Base-by-base conservation (phyloP, 2,888 invertebrate species). In the Epinotia brunnichana region DNA sequence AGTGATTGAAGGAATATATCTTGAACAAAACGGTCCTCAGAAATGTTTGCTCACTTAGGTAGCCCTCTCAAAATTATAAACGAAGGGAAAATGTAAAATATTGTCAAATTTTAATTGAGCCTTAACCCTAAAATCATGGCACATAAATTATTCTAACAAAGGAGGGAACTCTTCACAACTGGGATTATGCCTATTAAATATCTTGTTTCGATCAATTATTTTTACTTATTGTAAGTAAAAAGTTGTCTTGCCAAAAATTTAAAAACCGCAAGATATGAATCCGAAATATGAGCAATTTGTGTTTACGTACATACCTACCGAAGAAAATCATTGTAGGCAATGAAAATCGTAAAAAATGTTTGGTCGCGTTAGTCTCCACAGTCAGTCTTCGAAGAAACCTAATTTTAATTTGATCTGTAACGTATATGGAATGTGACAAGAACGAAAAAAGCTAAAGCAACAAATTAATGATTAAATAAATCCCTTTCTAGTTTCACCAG, bases 111-210 rank as follows among this genome's bases (percentile, higher is more conserved):
- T 83, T 79, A 83, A 88, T 87, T 78, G 86, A 88, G 83, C 83
- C 91, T 90, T 92, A 90, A 85, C 76, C 80, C 89, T 90, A 91
- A 87, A 89, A 89, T 79, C 86, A 92, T 93, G 92, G 92, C 92
- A 93, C 92, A 87, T 84, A 91, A 91, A 90, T 87, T 90, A 90
- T 87, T 86, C 87, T 90, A 91, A 91, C 88, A 87, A 86, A 91
- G 92, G 93, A 92, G 90, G 93, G 93, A 92, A 87, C 88, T 80
- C 83, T 87, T 92, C 93, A 93, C 93, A 93, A 92, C 92, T 86
- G 88, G 88, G 83, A 84, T 84, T 81, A 81, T 79, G 77, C 81
- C 79, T 83, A 84, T 84, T 81, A 13, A 48, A n/a, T 48, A 83
- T 81, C 79, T 71, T 80, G 77, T 79, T 85, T 85, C 82, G 81